Percentiles rank a stretch among this genome's conserved stretches.
Evolutionary conservation across 2,888 invertebrate genomes (phyloP).

Genomic region (Eulithis prunata): DNA sequence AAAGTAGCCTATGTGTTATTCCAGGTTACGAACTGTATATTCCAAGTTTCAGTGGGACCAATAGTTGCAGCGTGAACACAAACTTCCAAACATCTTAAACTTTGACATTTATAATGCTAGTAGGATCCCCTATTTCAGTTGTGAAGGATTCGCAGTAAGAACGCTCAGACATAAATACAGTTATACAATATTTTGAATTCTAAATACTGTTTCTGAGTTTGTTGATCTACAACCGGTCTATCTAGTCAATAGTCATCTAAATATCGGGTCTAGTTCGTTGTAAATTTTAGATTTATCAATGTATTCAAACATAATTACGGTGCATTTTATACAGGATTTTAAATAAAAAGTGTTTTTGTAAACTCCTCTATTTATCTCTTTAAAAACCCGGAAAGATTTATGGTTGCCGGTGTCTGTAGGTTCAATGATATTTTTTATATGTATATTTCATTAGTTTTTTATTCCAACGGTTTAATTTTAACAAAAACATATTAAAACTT

Average conservation of each 20-base stretch:
- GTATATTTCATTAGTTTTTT: too few species aligned
- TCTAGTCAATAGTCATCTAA: conserved; percentile 5
- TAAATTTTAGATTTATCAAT: conserved; percentile 5
- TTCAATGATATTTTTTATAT: too few species aligned
- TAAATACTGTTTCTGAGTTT: conserved; percentile 17
- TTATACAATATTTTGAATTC: conserved; percentile 9
- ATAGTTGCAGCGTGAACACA: too few species aligned
- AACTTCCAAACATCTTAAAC: too few species aligned
- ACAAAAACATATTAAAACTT: too few species aligned
- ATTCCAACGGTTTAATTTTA: too few species aligned
- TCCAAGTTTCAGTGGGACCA: too few species aligned
- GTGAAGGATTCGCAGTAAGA: too few species aligned
- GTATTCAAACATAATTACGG: conserved; percentile 11
- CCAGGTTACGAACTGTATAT: too few species aligned
- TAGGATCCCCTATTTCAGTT: too few species aligned
- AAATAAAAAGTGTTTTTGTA: not conserved
- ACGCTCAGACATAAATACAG: not conserved
- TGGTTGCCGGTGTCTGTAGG: not conserved
- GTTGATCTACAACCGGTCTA: conserved; percentile 10
- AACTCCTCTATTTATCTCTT: not conserved
- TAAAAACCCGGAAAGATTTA: not conserved
- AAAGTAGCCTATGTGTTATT: too few species aligned
- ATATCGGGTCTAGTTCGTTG: not conserved
- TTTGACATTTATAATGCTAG: too few species aligned
- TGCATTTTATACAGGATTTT: not conserved